These are phyloP conservation scores for Fulmarus glacialis DNA, from an alignment of 2,113 vertebrate genomes.

Conservation along the genomic window DNA sequence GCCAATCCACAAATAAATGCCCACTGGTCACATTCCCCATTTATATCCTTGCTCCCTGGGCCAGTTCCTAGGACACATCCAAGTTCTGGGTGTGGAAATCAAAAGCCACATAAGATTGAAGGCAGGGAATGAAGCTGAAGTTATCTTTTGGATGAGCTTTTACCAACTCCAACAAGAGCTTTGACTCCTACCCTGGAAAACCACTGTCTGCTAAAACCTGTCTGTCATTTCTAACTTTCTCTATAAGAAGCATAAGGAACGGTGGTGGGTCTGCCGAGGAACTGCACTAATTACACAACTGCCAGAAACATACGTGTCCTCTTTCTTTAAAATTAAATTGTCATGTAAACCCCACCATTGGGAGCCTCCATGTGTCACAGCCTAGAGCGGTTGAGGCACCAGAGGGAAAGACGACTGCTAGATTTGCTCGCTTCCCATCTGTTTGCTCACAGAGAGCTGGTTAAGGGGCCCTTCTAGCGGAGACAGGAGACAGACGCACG, in stretches of 20 bases:
- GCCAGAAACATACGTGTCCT: background rate
- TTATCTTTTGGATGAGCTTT: background rate
- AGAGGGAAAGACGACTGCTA: background rate
- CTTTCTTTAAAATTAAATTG: constrained; percentile 58
- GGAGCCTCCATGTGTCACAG: constrained; percentile 8
- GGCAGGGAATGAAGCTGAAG: background rate
- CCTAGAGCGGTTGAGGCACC: background rate
- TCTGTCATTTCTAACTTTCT: background rate
- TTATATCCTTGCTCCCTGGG: background rate
- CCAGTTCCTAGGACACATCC: background rate
- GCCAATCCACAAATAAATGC: background rate
- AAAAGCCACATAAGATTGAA: background rate
- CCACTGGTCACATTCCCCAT: background rate
- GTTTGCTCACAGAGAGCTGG: background rate
- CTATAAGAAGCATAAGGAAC: background rate
- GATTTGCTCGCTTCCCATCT: background rate
- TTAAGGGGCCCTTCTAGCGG: background rate
- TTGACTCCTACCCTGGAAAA: background rate
- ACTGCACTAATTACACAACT: background rate
- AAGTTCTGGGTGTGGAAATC: background rate
- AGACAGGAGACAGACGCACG: background rate
- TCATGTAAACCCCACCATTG: background rate
- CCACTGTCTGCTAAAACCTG: background rate
- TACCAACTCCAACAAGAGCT: background rate
- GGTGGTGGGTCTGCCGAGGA: background rate